Conservation (phyloP, 1,140 invertebrate species). For the Caenorhabditis brenneri region DNA sequence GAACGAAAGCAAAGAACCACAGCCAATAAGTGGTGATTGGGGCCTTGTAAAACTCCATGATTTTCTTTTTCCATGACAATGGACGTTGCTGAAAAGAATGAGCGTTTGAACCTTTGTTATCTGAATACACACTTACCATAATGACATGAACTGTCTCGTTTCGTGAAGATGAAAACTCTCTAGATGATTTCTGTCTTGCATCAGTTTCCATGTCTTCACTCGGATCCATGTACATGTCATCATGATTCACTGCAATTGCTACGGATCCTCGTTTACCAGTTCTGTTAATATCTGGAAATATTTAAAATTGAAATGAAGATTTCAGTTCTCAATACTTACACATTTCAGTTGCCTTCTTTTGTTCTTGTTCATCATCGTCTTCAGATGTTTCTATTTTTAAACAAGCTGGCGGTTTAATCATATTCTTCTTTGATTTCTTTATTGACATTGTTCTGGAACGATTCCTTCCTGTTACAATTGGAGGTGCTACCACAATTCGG, state of each 20-base stretch:
- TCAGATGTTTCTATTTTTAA: not conserved
- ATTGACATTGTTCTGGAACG: slow-evolving; percentile 36
- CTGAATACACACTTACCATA: not conserved
- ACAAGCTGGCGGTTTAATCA: slow-evolving; percentile 17
- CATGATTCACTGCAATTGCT: not conserved
- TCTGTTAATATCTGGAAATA: slow-evolving; percentile 2
- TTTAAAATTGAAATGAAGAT: too few species aligned
- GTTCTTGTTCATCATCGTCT: slow-evolving; percentile 3
- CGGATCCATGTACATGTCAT: slow-evolving; percentile 37
- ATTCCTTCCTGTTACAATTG: not conserved
- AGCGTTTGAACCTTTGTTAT: too few species aligned
- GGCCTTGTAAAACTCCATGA: slow-evolving; percentile 76
- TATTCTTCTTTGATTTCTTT: slow-evolving; percentile 22
- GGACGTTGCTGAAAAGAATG: not conserved
- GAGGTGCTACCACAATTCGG: not conserved
- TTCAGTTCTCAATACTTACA: not conserved
- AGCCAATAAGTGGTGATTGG: slow-evolving; percentile 94
- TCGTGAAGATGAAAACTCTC: not conserved
- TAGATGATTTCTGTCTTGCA: not conserved
- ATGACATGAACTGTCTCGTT: not conserved
- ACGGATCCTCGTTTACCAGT: slow-evolving; percentile 21
- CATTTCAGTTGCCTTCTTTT: slow-evolving; percentile 25
- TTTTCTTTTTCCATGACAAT: slow-evolving; percentile 43
- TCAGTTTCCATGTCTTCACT: slow-evolving; percentile 23
- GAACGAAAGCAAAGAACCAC: slow-evolving; percentile 45